Conservation (phyloP, 2,113 vertebrate species). For the Tachycineta bicolor region DNA sequence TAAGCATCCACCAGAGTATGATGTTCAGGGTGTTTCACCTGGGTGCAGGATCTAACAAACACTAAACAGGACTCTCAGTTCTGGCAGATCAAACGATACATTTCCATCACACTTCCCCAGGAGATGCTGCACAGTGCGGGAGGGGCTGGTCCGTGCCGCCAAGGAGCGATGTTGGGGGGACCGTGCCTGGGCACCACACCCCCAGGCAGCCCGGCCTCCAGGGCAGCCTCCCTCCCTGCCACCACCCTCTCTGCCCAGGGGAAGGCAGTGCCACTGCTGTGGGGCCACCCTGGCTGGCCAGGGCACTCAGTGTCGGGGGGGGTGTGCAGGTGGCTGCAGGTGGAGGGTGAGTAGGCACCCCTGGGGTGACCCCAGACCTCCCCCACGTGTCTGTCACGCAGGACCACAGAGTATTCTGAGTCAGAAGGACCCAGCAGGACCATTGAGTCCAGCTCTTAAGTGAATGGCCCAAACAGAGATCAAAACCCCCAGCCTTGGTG, state of each 20-base stretch:
- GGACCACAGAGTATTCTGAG: background rate
- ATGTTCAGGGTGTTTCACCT: background rate
- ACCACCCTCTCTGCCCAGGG: background rate
- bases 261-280: background rate
- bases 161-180: background rate
- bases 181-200: rapidly evolving
- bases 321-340: background rate
- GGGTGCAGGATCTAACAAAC: background rate
- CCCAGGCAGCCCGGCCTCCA: rapidly evolving
- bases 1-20: too few species aligned
- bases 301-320: background rate
- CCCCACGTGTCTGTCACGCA: rapidly evolving
- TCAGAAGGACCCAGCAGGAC: background rate
- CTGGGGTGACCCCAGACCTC: background rate
- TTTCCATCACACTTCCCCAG: background rate
- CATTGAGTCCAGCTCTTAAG: rapidly evolving
- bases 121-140: background rate
- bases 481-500: background rate
- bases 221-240: background rate
- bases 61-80: background rate
- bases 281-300: background rate
- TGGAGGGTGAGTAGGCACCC: background rate
- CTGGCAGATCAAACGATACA: background rate
- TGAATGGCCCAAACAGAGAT: background rate
- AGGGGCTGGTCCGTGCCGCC: background rate